These are phyloP conservation scores for Danio tinwini DNA, from an alignment of 2,797 vertebrate genomes.

Conservation along the genomic window DNA sequence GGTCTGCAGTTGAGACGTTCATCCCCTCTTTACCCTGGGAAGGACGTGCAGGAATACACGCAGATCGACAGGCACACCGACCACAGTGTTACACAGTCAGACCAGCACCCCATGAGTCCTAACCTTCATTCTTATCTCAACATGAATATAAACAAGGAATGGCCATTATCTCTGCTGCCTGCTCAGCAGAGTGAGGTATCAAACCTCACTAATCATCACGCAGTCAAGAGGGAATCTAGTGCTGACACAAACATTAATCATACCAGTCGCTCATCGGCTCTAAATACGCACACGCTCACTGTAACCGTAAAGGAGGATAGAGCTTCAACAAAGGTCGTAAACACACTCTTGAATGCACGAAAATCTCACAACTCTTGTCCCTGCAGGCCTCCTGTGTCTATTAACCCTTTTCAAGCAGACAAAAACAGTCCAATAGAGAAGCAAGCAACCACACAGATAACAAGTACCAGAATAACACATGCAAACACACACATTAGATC, in stretches of 20 bases:
- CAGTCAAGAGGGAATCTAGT: slow-evolving; percentile 53
- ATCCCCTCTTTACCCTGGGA: slow-evolving; percentile 27
- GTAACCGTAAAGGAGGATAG: slow-evolving; percentile 39
- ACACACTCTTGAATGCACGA: slow-evolving; percentile 20
- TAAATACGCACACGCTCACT: slow-evolving; percentile 27
- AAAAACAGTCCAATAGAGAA: slow-evolving; percentile 25
- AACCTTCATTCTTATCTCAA: slow-evolving; percentile 51
- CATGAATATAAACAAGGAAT: slow-evolving; percentile 55
- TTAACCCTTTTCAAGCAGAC: slow-evolving; percentile 23
- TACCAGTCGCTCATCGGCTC: slow-evolving; percentile 24
- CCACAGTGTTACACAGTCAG: slow-evolving; percentile 30
- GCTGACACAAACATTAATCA: slow-evolving; percentile 47
- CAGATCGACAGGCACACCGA: slow-evolving; percentile 55
- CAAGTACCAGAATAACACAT: neutral
- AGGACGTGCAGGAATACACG: slow-evolving; percentile 40
- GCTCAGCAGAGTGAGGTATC: slow-evolving; percentile 44
- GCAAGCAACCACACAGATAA: neutral
- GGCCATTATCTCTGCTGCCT: slow-evolving; percentile 45
- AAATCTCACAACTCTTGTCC: slow-evolving; percentile 27
- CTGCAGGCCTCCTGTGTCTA: slow-evolving; percentile 10
- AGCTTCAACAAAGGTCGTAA: slow-evolving; percentile 16
- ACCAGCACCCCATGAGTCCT: slow-evolving; percentile 40
- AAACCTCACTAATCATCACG: slow-evolving; percentile 62
- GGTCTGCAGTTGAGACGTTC: slow-evolving; percentile 55
- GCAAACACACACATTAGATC: neutral